Evolutionary conservation across 37 sponge, comb jelly and placozoan genomes (phyloP).

Genomic region (Crambe crambe): DNA sequence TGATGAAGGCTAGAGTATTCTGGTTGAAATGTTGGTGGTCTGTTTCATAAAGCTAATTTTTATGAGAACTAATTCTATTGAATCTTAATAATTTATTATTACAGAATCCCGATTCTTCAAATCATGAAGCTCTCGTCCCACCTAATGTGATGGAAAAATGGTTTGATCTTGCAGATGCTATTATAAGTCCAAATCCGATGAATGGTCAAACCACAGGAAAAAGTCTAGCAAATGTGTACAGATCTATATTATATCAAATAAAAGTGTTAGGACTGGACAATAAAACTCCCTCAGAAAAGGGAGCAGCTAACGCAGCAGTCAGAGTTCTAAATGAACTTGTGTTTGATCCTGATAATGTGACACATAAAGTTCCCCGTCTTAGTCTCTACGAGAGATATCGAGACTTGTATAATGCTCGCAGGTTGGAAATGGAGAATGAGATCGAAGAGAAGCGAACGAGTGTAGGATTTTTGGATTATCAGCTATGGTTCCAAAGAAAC

Average conservation of each 20-base stretch:
- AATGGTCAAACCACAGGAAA: conserved; percentile 49
- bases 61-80: too few relatives aligned
- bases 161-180: conserved; percentile 55
- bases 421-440: conserved; percentile 43
- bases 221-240: conserved; percentile 42
- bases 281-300: background rate
- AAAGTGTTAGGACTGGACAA: conserved; percentile 11
- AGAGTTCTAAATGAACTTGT: conserved; percentile 16
- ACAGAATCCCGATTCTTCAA: background rate
- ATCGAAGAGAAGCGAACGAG: conserved; percentile 25
- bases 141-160: conserved; percentile 58
- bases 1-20: too few relatives aligned
- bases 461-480: conserved; percentile 18
- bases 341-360: conserved; percentile 10
- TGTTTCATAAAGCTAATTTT: too few relatives aligned
- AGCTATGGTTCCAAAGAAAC: conserved; percentile 60
- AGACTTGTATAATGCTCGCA: conserved; percentile 41
- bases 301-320: conserved; percentile 4
- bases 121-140: conserved; percentile 20
- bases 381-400: conserved; percentile 30
- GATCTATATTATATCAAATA: conserved; percentile 27
- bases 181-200: conserved; percentile 42
- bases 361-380: conserved; percentile 20
- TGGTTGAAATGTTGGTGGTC: too few relatives aligned
- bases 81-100: too few relatives aligned